Base-by-base conservation (phyloP, 2,888 invertebrate species). In the Chrysomela aeneicollis region DNA sequence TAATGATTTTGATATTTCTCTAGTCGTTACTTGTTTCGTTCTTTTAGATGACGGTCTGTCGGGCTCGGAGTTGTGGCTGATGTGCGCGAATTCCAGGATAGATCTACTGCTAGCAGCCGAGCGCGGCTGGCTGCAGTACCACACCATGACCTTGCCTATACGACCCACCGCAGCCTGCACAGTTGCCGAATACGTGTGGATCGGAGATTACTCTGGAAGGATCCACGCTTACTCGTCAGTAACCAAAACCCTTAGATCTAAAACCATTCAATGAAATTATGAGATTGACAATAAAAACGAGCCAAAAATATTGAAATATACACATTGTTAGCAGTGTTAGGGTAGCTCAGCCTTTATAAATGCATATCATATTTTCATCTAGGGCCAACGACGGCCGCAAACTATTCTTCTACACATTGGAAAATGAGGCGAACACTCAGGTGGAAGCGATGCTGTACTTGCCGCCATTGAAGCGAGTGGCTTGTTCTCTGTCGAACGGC, bases 131-230 rank as follows among this genome's bases (percentile, higher is more conserved):
- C 76, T 89, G 22, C 89, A 90, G 69, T 90, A 90, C 74, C 87
- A 86, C 72, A 86, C 83, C 9, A 82, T 85, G 74, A 77, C 83
- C n/a, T 75, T 85, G 37, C 86, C 89, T 0, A 88, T 88, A 52
- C 81, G 87, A 68, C 88, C 89, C 66, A 90, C 89, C 1, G 89
- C 91, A 0, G 86, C 92, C 78, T 94, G 93, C 77, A 88, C 90
- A 12, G 90, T 95, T 1, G 91, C 90, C 51, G 86, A 88, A 69
- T 86, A 87, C 50, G 87, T 97, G 72, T 98, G 97, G 97, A 88
- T 96, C 72, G 97, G 96, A 0, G 97, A 97, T 84, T 90, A 90
- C 54, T 86, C 88, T 1, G 96, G 95, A n/a, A 88, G 90, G 68
- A 87, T 98, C 65, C 91, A 92, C 72, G 91, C 94, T 0, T 96